Evolutionary conservation across 2,113 vertebrate genomes (phyloP).

Genomic region (Protomyctophum bolini): DNA sequence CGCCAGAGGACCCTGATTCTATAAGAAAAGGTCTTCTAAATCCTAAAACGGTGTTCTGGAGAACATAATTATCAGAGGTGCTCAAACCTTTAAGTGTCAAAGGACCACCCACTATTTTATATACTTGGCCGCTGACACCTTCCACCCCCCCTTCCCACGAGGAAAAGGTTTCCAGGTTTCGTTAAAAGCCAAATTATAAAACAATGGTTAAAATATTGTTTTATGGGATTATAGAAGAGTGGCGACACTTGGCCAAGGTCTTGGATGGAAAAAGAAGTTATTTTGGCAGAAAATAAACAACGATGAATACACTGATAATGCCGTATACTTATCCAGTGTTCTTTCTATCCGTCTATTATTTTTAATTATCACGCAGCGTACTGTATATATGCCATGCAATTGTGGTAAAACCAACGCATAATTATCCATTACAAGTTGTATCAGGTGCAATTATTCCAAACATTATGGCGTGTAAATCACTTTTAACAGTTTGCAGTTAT

Average conservation of each 20-base stretch:
- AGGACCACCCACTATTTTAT: no score
- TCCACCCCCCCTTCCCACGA: no score
- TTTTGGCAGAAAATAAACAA: neutral
- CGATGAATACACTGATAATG: no score
- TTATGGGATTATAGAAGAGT: neutral
- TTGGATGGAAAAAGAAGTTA: neutral
- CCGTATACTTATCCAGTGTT: neutral
- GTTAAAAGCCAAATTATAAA: no score
- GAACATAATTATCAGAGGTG: no score
- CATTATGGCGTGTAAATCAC: neutral
- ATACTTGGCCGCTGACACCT: no score
- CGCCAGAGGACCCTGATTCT: no score
- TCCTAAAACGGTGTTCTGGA: no score
- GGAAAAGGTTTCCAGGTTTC: no score
- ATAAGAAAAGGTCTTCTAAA: no score
- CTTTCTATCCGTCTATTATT: neutral
- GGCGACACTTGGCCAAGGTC: conserved; percentile 2
- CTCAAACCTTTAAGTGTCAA: no score
- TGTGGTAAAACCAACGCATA: neutral
- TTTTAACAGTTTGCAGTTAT: neutral
- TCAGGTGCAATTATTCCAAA: neutral
- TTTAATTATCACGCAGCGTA: neutral
- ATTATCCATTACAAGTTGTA: neutral
- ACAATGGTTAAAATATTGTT: no score
- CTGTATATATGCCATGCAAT: neutral